A percentile compares a stretch with the other conserved stretches of the same genome.
These are phyloP conservation scores for Strigamia maritima DNA, from an alignment of 2,888 invertebrate species.

Conservation along the genomic window DNA sequence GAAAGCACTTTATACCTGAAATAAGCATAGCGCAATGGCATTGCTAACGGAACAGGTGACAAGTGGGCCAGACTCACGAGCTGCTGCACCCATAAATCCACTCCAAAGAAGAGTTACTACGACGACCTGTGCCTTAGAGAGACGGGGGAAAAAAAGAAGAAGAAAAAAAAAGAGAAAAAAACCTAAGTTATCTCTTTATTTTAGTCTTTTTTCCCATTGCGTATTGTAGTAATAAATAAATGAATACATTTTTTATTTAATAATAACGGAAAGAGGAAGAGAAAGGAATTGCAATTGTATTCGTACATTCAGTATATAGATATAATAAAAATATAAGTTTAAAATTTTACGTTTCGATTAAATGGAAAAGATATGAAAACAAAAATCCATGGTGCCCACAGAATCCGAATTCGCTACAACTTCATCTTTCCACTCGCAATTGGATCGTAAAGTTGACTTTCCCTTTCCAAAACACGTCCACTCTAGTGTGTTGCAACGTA, in stretches of 20 bases:
- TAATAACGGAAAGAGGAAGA: neutral
- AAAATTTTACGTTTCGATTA: constrained; percentile 19
- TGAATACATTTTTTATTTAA: constrained; percentile 16
- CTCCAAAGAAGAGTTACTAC: constrained; percentile 17
- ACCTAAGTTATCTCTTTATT: neutral
- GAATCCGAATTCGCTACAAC: constrained; percentile 10
- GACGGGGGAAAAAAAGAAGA: neutral
- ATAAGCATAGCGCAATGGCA: constrained; percentile 21
- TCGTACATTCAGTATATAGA: neutral
- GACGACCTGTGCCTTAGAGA: neutral
- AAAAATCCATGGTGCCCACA: neutral
- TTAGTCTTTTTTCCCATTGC: neutral
- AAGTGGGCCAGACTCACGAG: constrained; percentile 18
- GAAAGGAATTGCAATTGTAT: neutral
- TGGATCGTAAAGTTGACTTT: constrained; percentile 22
- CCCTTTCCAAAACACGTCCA: constrained; percentile 25
- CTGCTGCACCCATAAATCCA: constrained; percentile 29
- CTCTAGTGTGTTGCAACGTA: constrained; percentile 12
- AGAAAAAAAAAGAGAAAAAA: neutral
- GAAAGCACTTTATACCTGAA: constrained; percentile 20
- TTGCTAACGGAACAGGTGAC: constrained; percentile 14
- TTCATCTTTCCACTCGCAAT: constrained; percentile 8
- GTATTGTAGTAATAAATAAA: constrained; percentile 2
- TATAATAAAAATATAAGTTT: neutral
- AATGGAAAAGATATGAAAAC: neutral